Evolutionary conservation across 2,888 invertebrate genomes (phyloP).

Genomic region (Rhingia rostrata): DNA sequence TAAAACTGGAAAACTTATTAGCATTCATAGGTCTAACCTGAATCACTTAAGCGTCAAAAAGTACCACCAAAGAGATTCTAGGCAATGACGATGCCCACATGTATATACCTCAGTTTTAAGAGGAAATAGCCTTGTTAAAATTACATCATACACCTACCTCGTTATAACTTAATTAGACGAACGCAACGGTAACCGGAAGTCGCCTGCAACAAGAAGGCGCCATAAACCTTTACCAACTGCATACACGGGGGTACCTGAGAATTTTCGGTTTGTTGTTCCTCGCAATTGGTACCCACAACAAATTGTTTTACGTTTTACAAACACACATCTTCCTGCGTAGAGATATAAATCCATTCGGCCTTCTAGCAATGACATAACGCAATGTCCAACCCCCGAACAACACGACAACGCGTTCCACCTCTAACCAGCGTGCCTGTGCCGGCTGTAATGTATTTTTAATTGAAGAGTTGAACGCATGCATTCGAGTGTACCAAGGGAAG

Average conservation of each 20-base stretch:
- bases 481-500: not conserved
- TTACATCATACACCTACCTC: slow-evolving; percentile 58
- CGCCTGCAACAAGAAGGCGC: slow-evolving; percentile 61
- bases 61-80: not conserved
- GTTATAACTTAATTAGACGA: slow-evolving; percentile 70
- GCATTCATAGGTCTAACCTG: not conserved
- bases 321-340: slow-evolving; percentile 28
- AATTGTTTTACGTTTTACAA: slow-evolving; percentile 66
- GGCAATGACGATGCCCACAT: slow-evolving; percentile 23
- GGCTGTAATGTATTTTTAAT: slow-evolving; percentile 72
- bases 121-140: slow-evolving; percentile 56
- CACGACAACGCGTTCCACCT: slow-evolving; percentile 64
- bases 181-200: slow-evolving; percentile 63
- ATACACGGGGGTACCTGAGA: slow-evolving; percentile 28
- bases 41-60: too few species aligned
- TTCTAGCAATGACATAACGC: slow-evolving; percentile 69
- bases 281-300: slow-evolving; percentile 59
- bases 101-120: slow-evolving; percentile 5
- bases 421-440: slow-evolving; percentile 53
- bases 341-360: slow-evolving; percentile 63
- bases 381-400: slow-evolving; percentile 66
- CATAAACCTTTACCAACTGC: slow-evolving; percentile 5
- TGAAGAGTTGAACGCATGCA: slow-evolving; percentile 60
- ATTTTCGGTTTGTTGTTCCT: slow-evolving; percentile 33
- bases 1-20: not conserved